Conservation (phyloP, 2,113 vertebrate genomes). For the Thalassoma bifasciatum region DNA sequence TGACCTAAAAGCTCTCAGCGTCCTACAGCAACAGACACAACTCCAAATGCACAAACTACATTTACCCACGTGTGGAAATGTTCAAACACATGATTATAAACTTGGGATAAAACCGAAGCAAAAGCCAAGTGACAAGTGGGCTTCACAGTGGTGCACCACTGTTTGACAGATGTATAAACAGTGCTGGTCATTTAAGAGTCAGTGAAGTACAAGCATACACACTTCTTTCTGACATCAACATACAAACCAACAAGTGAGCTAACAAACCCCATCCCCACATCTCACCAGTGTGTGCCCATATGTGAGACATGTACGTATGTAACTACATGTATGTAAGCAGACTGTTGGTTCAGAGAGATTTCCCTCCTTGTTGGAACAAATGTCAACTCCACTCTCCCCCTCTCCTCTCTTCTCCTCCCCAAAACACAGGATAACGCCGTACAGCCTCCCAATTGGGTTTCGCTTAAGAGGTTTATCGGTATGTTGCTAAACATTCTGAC, state of each 20-base stretch:
- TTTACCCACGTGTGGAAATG: neutral
- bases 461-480: conserved; percentile 87
- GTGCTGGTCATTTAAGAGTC: conserved; percentile 32
- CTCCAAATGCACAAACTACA: neutral
- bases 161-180: conserved; percentile 54
- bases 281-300: conserved; percentile 39
- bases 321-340: conserved; percentile 54
- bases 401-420: conserved; percentile 71
- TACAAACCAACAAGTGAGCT: conserved; percentile 51
- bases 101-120: conserved; percentile 25
- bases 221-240: conserved; percentile 33
- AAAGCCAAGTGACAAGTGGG: conserved; percentile 33
- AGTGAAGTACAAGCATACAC: conserved; percentile 19
- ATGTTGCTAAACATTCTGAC: conserved; percentile 88
- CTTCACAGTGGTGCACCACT: conserved; percentile 13
- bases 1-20: neutral
- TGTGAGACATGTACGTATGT: conserved; percentile 45
- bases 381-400: conserved; percentile 71
- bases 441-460: conserved; percentile 85
- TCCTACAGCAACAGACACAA: conserved; percentile 7
- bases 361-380: conserved; percentile 78
- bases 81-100: conserved; percentile 2
- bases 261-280: conserved; percentile 39
- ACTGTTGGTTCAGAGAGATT: conserved; percentile 54
- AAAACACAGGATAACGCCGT: conserved; percentile 80